These are phyloP conservation scores for Heterotis niloticus DNA, from an alignment of 2,113 vertebrate genomes.

Conservation along the genomic window DNA sequence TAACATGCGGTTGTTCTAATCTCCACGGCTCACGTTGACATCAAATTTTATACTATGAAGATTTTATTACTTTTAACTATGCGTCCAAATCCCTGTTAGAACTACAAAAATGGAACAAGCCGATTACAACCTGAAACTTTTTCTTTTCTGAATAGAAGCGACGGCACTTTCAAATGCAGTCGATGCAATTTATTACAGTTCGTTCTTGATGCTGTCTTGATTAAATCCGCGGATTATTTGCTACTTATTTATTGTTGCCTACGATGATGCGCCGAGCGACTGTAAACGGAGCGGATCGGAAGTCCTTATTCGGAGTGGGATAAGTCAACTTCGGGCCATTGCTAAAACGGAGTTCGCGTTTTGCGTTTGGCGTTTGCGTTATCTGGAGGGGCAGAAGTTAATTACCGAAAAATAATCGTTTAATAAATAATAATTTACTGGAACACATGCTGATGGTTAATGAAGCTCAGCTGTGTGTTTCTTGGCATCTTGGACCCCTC, in stretches of 20 bases:
- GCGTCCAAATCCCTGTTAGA: not conserved
- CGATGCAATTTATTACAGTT: not conserved
- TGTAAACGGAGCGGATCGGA: not conserved
- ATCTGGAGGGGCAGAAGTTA: too few species aligned
- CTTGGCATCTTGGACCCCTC: not conserved
- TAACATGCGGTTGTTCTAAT: too few species aligned
- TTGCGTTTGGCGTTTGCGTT: not conserved
- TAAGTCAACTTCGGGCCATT: not conserved
- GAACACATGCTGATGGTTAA: not conserved
- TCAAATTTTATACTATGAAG: too few species aligned
- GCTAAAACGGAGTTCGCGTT: not conserved
- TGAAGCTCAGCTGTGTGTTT: not conserved
- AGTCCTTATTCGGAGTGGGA: not conserved
- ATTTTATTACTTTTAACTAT: too few species aligned
- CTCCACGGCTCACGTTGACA: too few species aligned
- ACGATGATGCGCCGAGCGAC: not conserved
- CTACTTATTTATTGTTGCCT: not conserved
- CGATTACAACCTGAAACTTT: not conserved
- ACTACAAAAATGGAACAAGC: not conserved
- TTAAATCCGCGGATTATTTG: not conserved
- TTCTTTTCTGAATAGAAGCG: not conserved
- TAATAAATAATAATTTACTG: too few species aligned
- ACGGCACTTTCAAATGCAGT: not conserved
- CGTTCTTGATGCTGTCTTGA: not conserved
- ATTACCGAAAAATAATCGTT: not conserved